These are phyloP conservation scores for Mythimna ferrago DNA, from an alignment of 2,888 invertebrate genomes.

Conservation along the genomic window DNA sequence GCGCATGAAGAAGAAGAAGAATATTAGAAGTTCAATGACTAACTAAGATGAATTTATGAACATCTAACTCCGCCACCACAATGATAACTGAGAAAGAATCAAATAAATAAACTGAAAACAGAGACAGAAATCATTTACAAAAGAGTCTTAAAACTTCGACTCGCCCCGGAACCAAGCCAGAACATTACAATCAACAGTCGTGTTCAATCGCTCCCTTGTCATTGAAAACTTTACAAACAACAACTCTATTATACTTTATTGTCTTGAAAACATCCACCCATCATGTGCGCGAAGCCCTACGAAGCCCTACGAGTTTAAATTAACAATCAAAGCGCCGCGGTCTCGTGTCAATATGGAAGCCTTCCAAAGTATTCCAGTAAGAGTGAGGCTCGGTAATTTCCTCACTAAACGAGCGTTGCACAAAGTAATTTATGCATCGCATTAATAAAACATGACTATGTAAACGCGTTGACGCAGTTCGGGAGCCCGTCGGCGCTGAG, in stretches of 20 bases:
- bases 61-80: background rate
- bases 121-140: background rate
- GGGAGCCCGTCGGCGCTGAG: slow-evolving; percentile 46
- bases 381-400: slow-evolving; percentile 75
- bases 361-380: slow-evolving; percentile 75
- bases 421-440: slow-evolving; percentile 81
- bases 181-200: slow-evolving; percentile 4
- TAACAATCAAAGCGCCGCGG: slow-evolving; percentile 65
- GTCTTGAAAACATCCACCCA: slow-evolving; percentile 25
- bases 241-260: slow-evolving; percentile 10
- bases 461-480: slow-evolving; percentile 72
- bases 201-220: slow-evolving; percentile 3
- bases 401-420: slow-evolving; percentile 77
- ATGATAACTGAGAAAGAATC: background rate
- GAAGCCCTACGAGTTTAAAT: slow-evolving; percentile 64
- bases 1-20: too few relatives aligned
- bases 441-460: slow-evolving; percentile 85
- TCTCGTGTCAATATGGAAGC: slow-evolving; percentile 69
- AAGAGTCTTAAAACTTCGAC: slow-evolving; percentile 1
- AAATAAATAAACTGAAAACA: background rate
- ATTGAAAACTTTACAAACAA: slow-evolving; percentile 11
- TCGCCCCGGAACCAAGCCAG: background rate
- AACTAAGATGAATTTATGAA: background rate
- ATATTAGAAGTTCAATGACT: background rate
- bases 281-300: slow-evolving; percentile 54